Evolutionary conservation across 2,113 vertebrate species (phyloP), one percentile per base, ranked within the genome.

Genomic region (Pomatorhinus ruficollis): DNA sequence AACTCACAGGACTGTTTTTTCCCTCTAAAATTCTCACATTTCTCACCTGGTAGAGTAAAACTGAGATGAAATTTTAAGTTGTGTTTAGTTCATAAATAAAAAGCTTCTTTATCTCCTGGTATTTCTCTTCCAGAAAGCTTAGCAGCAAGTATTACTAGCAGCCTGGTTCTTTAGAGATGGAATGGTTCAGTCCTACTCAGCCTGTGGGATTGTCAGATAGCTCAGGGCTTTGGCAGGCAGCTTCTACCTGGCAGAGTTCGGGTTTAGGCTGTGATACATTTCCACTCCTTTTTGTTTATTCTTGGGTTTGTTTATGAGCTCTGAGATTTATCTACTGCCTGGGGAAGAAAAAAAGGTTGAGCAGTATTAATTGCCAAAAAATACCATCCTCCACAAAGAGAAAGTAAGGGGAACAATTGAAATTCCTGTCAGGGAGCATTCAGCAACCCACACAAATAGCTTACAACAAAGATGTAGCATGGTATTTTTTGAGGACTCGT

Each of bases 361-460:
- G 12, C 17, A 30, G 78, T 78, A 71, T 74, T 86, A 88, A 70
- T 91, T 63, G 49, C 30, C 59, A 83, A 81, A 95, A 93, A 87
- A 57, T 23, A 45, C 54, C 30, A 56, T 91, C 37, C 9, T 91
- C 23, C n/a, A 40, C 13, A 71, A 68, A 76, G 44, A 27, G 61
- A 35, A 37, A 27, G n/a, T 35, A 47, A 70, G 53, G 74, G n/a
- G 69, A 83, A 14, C 37, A 54, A 33, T 40, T 82, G 44, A 54
- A 85, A 75, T 79, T 75, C 22, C 18, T 91, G 12, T 66, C 33
- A 56, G 63, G 56, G 24, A 16, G 31, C 35, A 11, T 57, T 83
- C 30, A 65, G 20, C 45, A 64, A 6, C 25, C 1, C 4, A 3
- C 28, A 31, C 7, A 12, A 86, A 27, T 18, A 60, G 59, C 37